These are phyloP conservation scores for Bucorvus abyssinicus DNA, from an alignment of 2,797 vertebrate genomes.

Conservation along the genomic window DNA sequence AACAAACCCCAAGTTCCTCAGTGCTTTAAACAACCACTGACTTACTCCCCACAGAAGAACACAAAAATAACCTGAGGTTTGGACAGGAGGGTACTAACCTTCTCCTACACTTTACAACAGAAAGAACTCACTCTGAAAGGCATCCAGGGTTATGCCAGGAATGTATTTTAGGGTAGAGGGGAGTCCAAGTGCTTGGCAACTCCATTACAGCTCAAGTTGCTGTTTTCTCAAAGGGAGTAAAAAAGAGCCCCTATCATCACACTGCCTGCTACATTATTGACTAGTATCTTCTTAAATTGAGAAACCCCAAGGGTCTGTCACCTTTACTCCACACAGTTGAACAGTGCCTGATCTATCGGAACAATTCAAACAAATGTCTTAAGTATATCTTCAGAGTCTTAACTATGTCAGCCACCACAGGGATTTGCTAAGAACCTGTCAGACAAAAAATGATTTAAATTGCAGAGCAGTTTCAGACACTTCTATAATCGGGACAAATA, in stretches of 20 bases:
- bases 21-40: neutral
- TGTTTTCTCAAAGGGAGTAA: neutral
- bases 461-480: neutral
- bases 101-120: neutral
- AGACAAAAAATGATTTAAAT: neutral
- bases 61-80: neutral
- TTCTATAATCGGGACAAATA: neutral
- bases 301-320: neutral
- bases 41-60: neutral
- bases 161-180: neutral
- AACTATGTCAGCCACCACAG: neutral
- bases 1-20: neutral
- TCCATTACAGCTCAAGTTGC: neutral
- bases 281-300: neutral
- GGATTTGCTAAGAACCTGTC: neutral
- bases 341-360: neutral
- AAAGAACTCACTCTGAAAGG: neutral
- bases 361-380: neutral
- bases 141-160: neutral
- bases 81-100: neutral
- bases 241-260: neutral
- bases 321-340: neutral
- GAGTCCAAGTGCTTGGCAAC: neutral
- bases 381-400: neutral
- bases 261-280: neutral